Percentiles rank a stretch among this genome's conserved stretches.
phyloP scores from a whole-genome alignment of 2,113 vertebrate species.

The Pygoscelis antarcticus region DNA sequence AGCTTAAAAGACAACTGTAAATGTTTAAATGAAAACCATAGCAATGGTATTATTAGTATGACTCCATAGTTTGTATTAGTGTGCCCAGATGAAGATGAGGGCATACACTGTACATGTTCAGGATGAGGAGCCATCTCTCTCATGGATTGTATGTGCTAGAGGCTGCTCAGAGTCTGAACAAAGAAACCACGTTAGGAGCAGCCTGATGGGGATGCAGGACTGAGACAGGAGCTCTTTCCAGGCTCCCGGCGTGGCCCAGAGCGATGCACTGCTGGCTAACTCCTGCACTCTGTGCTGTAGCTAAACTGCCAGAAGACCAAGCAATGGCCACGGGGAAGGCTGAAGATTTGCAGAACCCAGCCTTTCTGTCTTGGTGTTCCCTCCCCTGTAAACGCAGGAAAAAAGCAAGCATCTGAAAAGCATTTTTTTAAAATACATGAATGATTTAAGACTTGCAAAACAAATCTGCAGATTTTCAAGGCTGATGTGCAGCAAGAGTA shows the following conservation, averaged over 20 bases:
- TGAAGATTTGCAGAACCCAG: neutral
- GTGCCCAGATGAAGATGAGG: neutral
- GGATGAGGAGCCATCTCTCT: neutral
- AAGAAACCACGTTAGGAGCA: neutral
- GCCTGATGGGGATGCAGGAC: neutral
- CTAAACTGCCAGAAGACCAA: neutral
- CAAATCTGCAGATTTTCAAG: neutral
- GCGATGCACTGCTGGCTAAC: neutral
- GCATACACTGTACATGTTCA: accelerated
- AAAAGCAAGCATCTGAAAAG: neutral
- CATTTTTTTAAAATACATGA: neutral
- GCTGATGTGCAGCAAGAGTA: neutral
- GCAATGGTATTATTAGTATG: neutral
- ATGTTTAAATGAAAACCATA: neutral
- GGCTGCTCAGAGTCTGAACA: neutral
- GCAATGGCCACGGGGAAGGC: neutral
- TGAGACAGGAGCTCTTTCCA: neutral
- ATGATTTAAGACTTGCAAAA: neutral
- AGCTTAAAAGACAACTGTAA: neutral
- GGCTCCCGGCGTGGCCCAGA: accelerated
- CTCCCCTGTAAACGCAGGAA: neutral
- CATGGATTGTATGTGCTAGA: accelerated
- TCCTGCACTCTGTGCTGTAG: neutral
- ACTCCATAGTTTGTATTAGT: neutral
- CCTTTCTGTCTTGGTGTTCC: neutral